These are phyloP conservation scores for Siderastrea siderea DNA, from an alignment of 92 coral and sea anemone species.

Conservation along the genomic window DNA sequence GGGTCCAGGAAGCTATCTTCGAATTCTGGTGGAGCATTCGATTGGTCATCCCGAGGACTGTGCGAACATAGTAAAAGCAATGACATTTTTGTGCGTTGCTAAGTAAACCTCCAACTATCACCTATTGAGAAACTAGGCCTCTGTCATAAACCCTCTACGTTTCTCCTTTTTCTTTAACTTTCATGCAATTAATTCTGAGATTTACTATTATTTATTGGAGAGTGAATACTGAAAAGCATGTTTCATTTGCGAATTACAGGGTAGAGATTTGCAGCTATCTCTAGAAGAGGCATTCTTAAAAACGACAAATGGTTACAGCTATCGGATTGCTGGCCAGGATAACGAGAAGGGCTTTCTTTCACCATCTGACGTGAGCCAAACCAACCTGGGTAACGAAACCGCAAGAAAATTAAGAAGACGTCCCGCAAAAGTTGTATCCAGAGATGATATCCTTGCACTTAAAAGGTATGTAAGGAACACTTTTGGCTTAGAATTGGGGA, in stretches of 20 bases:
- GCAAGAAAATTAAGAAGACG: slow-evolving; percentile 17
- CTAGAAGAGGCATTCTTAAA: slow-evolving; percentile 1
- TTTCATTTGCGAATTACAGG: background rate
- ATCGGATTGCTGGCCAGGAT: background rate
- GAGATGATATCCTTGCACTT: background rate
- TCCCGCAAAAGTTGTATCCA: background rate
- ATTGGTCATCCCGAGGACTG: too few species aligned
- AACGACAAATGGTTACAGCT: background rate
- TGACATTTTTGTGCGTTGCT: too few species aligned
- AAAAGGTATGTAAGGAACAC: background rate
- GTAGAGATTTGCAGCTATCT: background rate
- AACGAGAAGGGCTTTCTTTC: background rate
- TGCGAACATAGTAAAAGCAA: too few species aligned
- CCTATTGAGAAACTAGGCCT: too few species aligned
- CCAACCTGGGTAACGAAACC: background rate
- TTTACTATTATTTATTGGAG: too few species aligned
- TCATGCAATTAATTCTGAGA: too few species aligned
- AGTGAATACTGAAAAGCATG: too few species aligned
- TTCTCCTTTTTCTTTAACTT: background rate
- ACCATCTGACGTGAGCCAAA: background rate
- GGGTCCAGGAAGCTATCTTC: too few species aligned
- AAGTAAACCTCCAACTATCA: too few species aligned
- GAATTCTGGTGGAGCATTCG: too few species aligned
- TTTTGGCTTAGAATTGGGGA: too few species aligned
- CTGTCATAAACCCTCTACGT: too few species aligned